Evolutionary conservation across 2,888 invertebrate species (phyloP).

Genomic region (Cecidostiba fungosa): DNA sequence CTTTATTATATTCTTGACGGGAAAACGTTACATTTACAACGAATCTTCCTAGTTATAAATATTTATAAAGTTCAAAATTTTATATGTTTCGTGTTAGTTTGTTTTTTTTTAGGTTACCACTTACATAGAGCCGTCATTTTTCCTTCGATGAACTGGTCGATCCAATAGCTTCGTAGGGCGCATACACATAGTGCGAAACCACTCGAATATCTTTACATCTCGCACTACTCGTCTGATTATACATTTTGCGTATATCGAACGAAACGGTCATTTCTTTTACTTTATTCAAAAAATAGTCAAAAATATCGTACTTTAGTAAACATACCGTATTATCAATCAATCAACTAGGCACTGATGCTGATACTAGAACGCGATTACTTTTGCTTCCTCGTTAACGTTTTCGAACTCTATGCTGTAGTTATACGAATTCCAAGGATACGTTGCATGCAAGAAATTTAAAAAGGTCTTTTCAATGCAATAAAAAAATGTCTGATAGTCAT

Average conservation of each 20-base stretch:
- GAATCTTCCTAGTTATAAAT: conserved; percentile 53
- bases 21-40: conserved; percentile 52
- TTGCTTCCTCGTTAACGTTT: neutral
- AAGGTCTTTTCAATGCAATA: neutral
- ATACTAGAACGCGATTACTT: conserved; percentile 39
- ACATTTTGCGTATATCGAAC: conserved; percentile 17
- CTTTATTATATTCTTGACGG: conserved; percentile 40
- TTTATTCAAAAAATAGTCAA: conserved; percentile 36
- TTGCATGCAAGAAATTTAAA: neutral
- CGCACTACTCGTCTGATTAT: conserved; percentile 22
- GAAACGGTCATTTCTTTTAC: conserved; percentile 22
- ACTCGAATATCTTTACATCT: conserved; percentile 60
- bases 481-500: conserved; percentile 23
- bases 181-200: conserved; percentile 39
- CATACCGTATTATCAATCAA: conserved; percentile 44
- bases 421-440: conserved; percentile 22
- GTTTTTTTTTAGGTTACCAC: conserved; percentile 40
- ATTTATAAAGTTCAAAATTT: conserved; percentile 55
- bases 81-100: conserved; percentile 32
- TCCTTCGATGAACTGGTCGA: conserved; percentile 34
- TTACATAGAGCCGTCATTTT: conserved; percentile 63
- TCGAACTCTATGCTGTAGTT: conserved; percentile 25
- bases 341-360: conserved; percentile 59
- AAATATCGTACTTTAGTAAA: conserved; percentile 52
- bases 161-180: conserved; percentile 41